These are phyloP conservation scores for Cylloceria caligata DNA, from an alignment of 2,888 invertebrate species.

Conservation along the genomic window DNA sequence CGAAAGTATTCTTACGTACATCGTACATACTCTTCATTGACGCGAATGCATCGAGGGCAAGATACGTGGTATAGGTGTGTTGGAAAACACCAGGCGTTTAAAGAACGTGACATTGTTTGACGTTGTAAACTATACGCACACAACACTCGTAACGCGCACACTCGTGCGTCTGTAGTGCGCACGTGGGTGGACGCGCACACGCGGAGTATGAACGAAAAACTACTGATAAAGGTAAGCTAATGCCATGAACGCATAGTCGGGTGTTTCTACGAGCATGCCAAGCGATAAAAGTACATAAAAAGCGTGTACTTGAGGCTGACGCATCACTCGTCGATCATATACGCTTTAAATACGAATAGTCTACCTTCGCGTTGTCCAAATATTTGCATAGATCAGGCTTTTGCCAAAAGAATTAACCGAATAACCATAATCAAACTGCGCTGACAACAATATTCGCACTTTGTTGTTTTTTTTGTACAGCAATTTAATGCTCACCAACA, in stretches of 20 bases:
- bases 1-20: constrained; percentile 7
- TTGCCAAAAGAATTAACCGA: not conserved
- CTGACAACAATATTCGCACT: not conserved
- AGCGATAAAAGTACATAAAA: not conserved
- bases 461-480: too few species aligned
- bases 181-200: constrained; percentile 21
- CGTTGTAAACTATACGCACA: not conserved
- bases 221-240: constrained; percentile 15
- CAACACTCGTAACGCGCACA: not conserved
- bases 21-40: not conserved
- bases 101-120: not conserved
- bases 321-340: not conserved
- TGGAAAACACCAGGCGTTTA: not conserved
- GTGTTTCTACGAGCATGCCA: constrained; percentile 8
- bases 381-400: not conserved
- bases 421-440: not conserved
- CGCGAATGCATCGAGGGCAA: constrained; percentile 16
- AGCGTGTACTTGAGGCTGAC: not conserved
- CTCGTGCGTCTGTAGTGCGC: constrained; percentile 2
- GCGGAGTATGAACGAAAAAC: constrained; percentile 9
- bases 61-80: constrained; percentile 5
- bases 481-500: too few species aligned
- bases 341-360: not conserved
- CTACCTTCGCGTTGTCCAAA: not conserved
- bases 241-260: not conserved